These are phyloP conservation scores for Petrolisthes cinctipes DNA, from an alignment of 2,888 invertebrate species.

Conservation along the genomic window DNA sequence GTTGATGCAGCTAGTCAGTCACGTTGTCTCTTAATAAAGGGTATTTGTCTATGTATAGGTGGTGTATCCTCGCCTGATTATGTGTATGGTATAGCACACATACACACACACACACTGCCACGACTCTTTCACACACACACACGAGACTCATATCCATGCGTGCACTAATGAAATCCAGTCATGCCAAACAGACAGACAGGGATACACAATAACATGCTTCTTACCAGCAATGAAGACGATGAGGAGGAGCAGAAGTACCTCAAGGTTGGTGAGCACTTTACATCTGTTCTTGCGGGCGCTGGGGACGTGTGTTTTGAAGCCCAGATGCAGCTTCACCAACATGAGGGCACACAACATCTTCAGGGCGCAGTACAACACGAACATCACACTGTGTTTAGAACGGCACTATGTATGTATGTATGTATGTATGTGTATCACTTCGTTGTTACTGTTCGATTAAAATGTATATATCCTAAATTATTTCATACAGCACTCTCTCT, in stretches of 20 bases:
- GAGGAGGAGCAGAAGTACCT: constrained; percentile 40
- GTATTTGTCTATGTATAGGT: no score
- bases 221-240: constrained; percentile 54
- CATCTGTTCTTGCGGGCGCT: constrained; percentile 72
- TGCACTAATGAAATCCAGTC: no score
- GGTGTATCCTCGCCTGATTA: no score
- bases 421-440: no score
- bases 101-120: constrained; percentile 22
- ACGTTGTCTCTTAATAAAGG: not conserved
- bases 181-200: no score
- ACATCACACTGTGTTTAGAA: constrained; percentile 24
- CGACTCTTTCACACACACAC: not conserved
- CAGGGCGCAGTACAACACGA: constrained; percentile 77
- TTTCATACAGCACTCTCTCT: no score
- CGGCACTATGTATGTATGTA: not conserved
- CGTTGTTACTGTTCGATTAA: no score
- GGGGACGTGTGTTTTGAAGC: constrained; percentile 81
- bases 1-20: not conserved
- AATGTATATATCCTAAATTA: no score
- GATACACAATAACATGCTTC: not conserved
- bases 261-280: constrained; percentile 33
- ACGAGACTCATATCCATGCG: not conserved
- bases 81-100: not conserved
- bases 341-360: constrained; percentile 78
- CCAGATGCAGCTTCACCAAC: constrained; percentile 80